Conservation (phyloP, 2,797 vertebrate genomes). For the Anas bernieri region DNA sequence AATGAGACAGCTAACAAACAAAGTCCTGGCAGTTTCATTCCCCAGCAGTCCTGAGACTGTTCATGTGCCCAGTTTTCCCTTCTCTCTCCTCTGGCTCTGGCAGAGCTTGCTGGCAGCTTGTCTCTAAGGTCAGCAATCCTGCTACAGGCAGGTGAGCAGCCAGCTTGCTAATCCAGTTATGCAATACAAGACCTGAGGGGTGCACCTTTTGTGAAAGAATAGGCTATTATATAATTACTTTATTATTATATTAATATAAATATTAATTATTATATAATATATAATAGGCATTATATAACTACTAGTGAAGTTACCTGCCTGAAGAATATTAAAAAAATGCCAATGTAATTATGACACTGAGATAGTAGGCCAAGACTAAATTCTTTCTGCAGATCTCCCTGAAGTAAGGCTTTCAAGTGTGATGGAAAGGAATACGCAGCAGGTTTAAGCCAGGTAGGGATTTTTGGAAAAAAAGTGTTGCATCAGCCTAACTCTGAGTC, state of each 20-base stretch:
- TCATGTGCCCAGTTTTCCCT: neutral
- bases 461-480: neutral
- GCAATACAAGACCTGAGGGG: neutral
- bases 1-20: neutral
- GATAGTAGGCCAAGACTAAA: neutral
- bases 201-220: neutral
- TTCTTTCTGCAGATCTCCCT: neutral
- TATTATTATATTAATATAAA: no score
- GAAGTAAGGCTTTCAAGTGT: neutral
- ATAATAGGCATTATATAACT: neutral
- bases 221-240: neutral
- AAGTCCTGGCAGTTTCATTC: neutral
- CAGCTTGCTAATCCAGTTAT: neutral
- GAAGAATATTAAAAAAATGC: neutral
- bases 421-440: neutral
- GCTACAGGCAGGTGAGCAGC: neutral
- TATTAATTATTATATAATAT: no score
- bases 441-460: neutral
- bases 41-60: neutral
- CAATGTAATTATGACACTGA: neutral
- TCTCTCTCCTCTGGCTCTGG: neutral
- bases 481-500: neutral
- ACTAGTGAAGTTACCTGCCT: neutral
- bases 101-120: neutral
- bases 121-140: neutral